Base-by-base conservation (phyloP, 2,113 vertebrate species). In the Cavia aperea region DNA sequence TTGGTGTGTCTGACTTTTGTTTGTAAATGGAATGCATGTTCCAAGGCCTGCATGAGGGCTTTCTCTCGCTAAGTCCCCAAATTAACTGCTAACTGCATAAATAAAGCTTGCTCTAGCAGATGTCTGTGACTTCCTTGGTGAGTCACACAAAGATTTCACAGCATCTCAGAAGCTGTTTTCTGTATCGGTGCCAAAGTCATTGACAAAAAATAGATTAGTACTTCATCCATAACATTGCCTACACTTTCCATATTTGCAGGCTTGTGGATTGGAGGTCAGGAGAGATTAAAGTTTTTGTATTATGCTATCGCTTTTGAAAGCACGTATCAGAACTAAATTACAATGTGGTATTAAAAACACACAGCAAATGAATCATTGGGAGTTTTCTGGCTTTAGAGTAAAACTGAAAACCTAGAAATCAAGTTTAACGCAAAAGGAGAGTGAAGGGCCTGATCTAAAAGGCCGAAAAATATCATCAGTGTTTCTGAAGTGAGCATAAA, bases 131-230 rank as follows among this genome's bases (percentile, higher is more conserved):
- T 92, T 82, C 89, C 93, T 87, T 16, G 19, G 56, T 94, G 90
- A 96, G 65, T 94, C 95, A 94, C 85, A 75, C 14, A 81, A 86
- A 93, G 81, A 91, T 83, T 94, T 95, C 90, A 85, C 49, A 86
- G 29, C 51, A 79, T 95, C 83, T 87, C 82, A 70, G 93, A 89
- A 95, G 56, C 43, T 83, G 66, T 81, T 92, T 94, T 95, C 82
- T 81, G 36, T 63, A 58, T 56, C 79, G 4, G 43, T 93, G 77
- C 87, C 95, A 95, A 93, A 94, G 92, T 49, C 94, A 86, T 62
- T 93, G 92, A 95, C 86, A 95, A 91, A 95, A 95, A 91, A 89
- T 56, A 94, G 89, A 93, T 85, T 58, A 81, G 54, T 43, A 92
- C 65, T 81, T 81, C 85, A 81, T 70, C 63, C 79, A 70, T 77